A percentile compares a stretch with the other conserved stretches of the same genome.
These are phyloP conservation scores for Pipistrellus kuhlii DNA, from an alignment of 2,797 vertebrate genomes.

Conservation along the genomic window DNA sequence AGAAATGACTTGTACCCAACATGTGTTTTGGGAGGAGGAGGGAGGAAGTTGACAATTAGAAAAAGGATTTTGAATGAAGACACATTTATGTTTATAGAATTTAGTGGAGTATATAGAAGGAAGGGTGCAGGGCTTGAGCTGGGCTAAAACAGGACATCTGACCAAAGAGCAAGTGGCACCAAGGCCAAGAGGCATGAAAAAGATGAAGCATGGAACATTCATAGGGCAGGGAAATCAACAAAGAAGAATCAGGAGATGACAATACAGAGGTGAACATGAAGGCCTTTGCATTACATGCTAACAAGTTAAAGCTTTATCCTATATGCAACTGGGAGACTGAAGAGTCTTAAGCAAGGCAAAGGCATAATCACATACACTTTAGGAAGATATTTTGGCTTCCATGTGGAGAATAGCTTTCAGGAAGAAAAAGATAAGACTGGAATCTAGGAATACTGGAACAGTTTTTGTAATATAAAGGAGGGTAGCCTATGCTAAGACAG, in stretches of 20 bases:
- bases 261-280: background rate
- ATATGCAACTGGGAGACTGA: background rate
- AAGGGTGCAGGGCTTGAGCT: background rate
- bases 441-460: background rate
- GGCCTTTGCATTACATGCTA: background rate
- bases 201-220: background rate
- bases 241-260: background rate
- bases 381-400: background rate
- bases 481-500: background rate
- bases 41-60: background rate
- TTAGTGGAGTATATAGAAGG: background rate
- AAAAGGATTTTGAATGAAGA: background rate
- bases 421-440: background rate
- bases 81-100: background rate
- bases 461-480: background rate
- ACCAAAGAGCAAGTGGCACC: background rate
- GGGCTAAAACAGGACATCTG: background rate
- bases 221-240: background rate
- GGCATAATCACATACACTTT: background rate
- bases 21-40: background rate
- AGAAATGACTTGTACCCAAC: background rate
- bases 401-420: background rate
- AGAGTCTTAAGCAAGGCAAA: background rate
- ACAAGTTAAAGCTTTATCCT: background rate
- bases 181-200: background rate